phyloP scores from a whole-genome alignment of 2,113 vertebrate genomes.

The Pedetes capensis region DNA sequence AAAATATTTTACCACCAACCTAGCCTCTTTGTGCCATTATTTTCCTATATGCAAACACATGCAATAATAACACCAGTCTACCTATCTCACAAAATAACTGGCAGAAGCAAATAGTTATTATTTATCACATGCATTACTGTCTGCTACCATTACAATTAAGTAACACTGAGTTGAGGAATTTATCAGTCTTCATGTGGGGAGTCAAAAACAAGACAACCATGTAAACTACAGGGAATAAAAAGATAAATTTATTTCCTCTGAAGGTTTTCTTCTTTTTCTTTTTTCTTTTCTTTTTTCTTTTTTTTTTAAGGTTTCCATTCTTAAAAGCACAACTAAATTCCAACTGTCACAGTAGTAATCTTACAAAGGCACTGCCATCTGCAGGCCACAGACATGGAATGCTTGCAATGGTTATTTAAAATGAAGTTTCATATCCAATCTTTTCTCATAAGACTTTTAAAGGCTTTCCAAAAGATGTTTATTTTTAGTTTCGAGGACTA shows the following conservation, averaged over 20 bases:
- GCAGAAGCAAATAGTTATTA: background rate
- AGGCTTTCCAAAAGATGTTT: slow-evolving; percentile 18
- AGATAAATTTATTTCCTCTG: background rate
- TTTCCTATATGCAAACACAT: background rate
- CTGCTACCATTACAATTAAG: background rate
- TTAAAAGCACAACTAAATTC: slow-evolving; percentile 35
- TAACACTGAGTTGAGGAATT: background rate
- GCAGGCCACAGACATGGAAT: slow-evolving; percentile 40
- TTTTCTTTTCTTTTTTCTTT: background rate
- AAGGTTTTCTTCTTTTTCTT: background rate
- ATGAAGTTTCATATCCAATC: slow-evolving; percentile 27
- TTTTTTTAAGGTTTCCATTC: background rate
- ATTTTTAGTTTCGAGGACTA: slow-evolving; percentile 18
- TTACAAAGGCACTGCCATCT: slow-evolving; percentile 72
- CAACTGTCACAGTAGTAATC: background rate
- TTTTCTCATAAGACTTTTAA: background rate
- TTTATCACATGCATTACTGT: background rate
- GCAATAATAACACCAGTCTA: background rate
- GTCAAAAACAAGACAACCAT: background rate
- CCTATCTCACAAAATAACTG: background rate
- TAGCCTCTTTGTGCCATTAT: background rate
- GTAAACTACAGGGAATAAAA: background rate
- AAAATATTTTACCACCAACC: background rate
- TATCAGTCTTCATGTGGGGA: background rate
- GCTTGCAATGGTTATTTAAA: slow-evolving; percentile 12